These are phyloP conservation scores for Ganaspis sp. DNA, from an alignment of 1,140 invertebrate genomes.

Conservation along the genomic window DNA sequence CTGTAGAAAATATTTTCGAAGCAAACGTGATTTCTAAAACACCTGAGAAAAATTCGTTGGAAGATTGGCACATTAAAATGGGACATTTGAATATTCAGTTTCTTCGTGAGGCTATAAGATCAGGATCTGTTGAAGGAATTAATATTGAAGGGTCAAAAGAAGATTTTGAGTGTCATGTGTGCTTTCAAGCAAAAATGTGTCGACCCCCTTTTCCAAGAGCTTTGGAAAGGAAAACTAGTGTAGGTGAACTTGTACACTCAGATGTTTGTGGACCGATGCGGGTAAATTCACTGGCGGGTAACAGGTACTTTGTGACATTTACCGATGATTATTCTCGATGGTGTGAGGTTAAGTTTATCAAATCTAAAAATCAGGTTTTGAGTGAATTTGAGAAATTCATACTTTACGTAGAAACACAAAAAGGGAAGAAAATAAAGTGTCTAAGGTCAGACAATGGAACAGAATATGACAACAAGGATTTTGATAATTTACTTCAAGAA, in stretches of 20 bases:
- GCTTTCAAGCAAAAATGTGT: no score
- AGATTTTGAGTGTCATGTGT: no score
- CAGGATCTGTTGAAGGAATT: no score
- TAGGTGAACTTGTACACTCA: slow-evolving; percentile 46
- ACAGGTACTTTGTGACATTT: no score
- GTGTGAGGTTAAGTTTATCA: background rate
- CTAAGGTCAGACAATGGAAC: slow-evolving; percentile 69
- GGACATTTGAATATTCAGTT: no score
- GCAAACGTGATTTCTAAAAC: background rate
- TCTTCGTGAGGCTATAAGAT: no score
- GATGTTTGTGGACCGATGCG: no score
- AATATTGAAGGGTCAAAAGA: background rate
- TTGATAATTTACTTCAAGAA: background rate
- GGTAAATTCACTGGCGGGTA: no score
- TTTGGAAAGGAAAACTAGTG: no score
- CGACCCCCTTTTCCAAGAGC: no score
- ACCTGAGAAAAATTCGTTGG: no score
- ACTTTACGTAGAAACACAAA: background rate
- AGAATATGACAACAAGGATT: background rate
- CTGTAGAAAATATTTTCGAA: background rate
- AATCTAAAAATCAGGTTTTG: slow-evolving; percentile 66
- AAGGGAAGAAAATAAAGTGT: background rate
- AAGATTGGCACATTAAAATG: no score
- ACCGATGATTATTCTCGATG: background rate
- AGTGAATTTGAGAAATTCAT: slow-evolving; percentile 54